phyloP scores from a whole-genome alignment of 2,888 invertebrate species.

The Heliconius cydno region DNA sequence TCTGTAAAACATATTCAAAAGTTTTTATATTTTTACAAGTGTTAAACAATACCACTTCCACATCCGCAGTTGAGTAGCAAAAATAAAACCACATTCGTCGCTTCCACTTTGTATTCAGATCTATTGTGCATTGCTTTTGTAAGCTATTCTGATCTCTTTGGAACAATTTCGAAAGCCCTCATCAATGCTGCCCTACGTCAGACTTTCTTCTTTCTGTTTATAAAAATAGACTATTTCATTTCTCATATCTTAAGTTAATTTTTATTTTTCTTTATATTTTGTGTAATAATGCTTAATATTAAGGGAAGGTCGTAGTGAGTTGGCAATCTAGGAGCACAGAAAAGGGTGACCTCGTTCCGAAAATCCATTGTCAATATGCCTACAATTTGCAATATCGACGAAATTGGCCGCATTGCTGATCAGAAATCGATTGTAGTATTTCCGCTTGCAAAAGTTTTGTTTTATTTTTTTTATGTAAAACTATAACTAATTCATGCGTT shows the following conservation, averaged over 20 bases:
- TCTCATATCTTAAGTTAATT: not conserved
- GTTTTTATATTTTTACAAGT: not conserved
- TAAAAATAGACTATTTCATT: constrained; percentile 8
- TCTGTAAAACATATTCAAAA: not conserved
- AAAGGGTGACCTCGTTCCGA: constrained; percentile 34
- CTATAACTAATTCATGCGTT: not conserved
- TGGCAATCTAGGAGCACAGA: constrained; percentile 1
- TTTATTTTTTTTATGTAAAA: constrained; percentile 1
- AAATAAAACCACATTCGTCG: constrained; percentile 26
- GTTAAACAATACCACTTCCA: constrained; percentile 10
- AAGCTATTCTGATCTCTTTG: constrained; percentile 22
- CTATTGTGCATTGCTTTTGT: constrained; percentile 30
- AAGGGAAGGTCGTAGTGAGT: constrained; percentile 1
- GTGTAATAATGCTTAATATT: not conserved
- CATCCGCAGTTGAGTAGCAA: constrained; percentile 14
- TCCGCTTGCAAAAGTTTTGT: not conserved
- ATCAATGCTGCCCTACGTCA: constrained; percentile 12
- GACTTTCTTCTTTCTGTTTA: constrained; percentile 10
- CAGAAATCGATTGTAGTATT: constrained; percentile 27
- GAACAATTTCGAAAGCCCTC: constrained; percentile 27
- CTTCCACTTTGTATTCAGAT: constrained; percentile 24
- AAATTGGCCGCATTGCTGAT: constrained; percentile 38
- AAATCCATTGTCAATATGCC: constrained; percentile 34
- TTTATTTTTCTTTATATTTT: not conserved
- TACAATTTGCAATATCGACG: constrained; percentile 32